Evolutionary conservation across 2,797 vertebrate genomes (phyloP), one percentile per base, ranked within the genome.

Genomic region (Galagoides demidoff): DNA sequence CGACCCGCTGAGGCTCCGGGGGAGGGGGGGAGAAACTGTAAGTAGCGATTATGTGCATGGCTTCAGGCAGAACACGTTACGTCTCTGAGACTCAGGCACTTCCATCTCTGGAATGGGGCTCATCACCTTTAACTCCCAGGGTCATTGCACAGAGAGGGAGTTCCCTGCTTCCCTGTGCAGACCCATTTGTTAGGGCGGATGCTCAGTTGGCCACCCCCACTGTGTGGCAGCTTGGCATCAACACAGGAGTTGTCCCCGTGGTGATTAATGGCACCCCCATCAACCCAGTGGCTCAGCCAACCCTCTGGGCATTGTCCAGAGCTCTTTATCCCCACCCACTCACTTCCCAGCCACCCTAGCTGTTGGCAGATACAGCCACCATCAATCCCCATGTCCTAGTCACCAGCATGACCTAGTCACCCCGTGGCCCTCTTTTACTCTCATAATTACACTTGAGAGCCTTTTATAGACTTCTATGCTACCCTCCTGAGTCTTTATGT

Each of bases 401-500:
- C 68, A 19, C 49, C 45, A 16, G 14, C 1, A 2, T 83, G 59
- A 20, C 37, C 2, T 10, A 31, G 66, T 49, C 68, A 19, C 37
- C 49, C 45, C 9, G 14, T 31, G 19, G 25, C 23, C 23, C 34
- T n/a, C 95, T 95, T 93, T 89, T 95, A 96, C 96, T 97, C 96
- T 97, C 96, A 95, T 96, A 96, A 96, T 96, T 96, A 93, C 79
- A 95, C 96, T 92, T 97, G 97, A 97, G 90, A 85, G 91, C 88
- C 94, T 95, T 96, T 97, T 91, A 92, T 92, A 84, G 96, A 96
- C 95, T 91, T 88, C 88, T 4, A 68, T 92, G 76, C 97, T 97
- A 85, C 95, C 97, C 96, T 97, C 96, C 84, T 94, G 98, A 97
- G 92, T 96, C 96, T 95, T 97, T 97, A 95, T 89, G 93, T 49